Conservation (phyloP, 2,113 vertebrate species). For the Bucco capensis region DNA sequence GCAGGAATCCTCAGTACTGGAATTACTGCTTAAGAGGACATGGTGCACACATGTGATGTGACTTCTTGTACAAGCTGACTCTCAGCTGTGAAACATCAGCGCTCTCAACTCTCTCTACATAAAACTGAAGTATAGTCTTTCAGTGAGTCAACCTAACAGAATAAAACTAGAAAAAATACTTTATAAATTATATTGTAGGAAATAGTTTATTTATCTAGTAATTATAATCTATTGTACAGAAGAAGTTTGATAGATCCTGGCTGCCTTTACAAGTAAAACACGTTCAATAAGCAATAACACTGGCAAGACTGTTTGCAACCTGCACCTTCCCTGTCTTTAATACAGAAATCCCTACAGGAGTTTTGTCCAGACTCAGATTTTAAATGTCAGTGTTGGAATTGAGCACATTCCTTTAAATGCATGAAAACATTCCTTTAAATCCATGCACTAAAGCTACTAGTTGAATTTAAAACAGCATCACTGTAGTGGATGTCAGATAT, state of each 20-base stretch:
- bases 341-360: neutral
- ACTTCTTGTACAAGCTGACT: neutral
- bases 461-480: constrained; percentile 41
- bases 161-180: neutral
- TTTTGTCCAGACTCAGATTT: neutral
- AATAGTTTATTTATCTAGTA: neutral
- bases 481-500: constrained; percentile 5
- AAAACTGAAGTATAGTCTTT: neutral
- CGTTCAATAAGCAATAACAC: neutral
- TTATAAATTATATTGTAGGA: neutral
- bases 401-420: constrained; percentile 1
- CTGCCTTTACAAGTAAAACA: neutral
- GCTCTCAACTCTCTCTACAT: neutral
- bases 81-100: neutral
- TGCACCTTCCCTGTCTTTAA: neutral
- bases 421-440: constrained; percentile 25
- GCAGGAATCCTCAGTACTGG: neutral
- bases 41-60: accelerated
- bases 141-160: neutral
- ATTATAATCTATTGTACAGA: neutral
- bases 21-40: neutral
- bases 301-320: neutral
- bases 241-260: neutral
- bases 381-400: neutral
- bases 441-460: neutral